Percentiles rank a stretch among this genome's conserved stretches.
These are phyloP conservation scores for Salvator merianae DNA, from an alignment of 2,113 vertebrate species.

Conservation along the genomic window DNA sequence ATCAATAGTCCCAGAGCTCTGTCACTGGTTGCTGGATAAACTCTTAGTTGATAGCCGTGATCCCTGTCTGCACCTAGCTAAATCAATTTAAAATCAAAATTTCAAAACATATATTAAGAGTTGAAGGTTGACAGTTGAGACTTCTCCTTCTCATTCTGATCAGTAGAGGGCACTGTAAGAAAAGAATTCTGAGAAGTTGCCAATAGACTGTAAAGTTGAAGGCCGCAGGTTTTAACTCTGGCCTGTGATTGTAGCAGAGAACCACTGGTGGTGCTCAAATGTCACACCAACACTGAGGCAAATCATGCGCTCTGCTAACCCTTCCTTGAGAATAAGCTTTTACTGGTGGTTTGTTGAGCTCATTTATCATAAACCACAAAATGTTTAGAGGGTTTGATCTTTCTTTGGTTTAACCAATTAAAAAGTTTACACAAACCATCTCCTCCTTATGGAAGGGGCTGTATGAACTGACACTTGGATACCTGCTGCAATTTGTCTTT, in stretches of 20 bases:
- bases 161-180: constrained; percentile 63
- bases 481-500: constrained; percentile 3
- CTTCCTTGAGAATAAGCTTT: constrained; percentile 4
- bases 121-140: background rate
- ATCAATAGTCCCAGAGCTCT: too few species aligned
- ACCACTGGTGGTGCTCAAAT: constrained; percentile 6
- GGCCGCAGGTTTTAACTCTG: background rate
- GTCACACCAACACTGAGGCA: constrained; percentile 21
- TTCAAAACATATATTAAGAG: background rate
- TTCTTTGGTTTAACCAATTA: background rate
- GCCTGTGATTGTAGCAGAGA: background rate
- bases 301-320: background rate
- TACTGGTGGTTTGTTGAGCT: background rate
- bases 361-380: background rate
- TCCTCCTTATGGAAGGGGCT: background rate
- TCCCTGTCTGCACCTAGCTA: background rate
- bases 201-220: background rate
- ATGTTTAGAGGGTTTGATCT: background rate
- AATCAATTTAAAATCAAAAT: background rate
- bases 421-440: constrained; percentile 23
- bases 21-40: too few species aligned
- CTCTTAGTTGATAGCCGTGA: background rate
- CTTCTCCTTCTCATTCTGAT: background rate
- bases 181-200: constrained; percentile 38
- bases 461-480: background rate